Evolutionary conservation across 2,797 vertebrate species (phyloP).

Genomic region (Tamandua tetradactyla): DNA sequence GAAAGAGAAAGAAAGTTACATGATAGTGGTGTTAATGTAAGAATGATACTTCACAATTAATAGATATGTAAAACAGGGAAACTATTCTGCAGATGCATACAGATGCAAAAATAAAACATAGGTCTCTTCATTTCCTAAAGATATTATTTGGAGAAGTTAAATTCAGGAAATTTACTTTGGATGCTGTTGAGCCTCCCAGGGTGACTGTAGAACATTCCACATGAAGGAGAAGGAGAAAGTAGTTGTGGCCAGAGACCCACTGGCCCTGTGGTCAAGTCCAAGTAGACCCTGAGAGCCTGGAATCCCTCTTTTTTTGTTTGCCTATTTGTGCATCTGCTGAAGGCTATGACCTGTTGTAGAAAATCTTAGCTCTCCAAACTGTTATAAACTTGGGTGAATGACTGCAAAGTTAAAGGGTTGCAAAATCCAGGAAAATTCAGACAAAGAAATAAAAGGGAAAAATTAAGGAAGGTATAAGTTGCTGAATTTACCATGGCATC

Average conservation of each 20-base stretch:
- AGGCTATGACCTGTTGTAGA: not conserved
- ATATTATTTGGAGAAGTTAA: not conserved
- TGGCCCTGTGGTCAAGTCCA: not conserved
- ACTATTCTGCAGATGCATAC: not conserved
- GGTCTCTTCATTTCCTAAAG: not conserved
- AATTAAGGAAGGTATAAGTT: not conserved
- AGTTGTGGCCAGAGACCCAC: not conserved
- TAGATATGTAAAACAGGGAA: accelerated
- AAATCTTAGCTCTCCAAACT: not conserved
- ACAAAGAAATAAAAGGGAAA: not conserved
- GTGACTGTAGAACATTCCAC: not conserved
- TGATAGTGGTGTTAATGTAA: accelerated
- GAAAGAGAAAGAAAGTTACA: not conserved
- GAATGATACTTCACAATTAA: accelerated
- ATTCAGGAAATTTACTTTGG: too few species aligned
- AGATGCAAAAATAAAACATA: accelerated
- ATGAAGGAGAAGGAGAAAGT: not conserved
- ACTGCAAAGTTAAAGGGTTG: not conserved
- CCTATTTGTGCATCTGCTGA: accelerated
- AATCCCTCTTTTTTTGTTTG: too few species aligned
- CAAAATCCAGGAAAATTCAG: not conserved
- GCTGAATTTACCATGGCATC: not conserved
- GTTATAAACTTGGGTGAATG: not conserved
- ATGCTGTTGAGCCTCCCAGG: too few species aligned
- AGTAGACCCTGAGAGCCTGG: not conserved